Evolutionary conservation across 2,888 invertebrate species (phyloP), one percentile per base, ranked within the genome.

Genomic region (Eupithecia tripunctaria): DNA sequence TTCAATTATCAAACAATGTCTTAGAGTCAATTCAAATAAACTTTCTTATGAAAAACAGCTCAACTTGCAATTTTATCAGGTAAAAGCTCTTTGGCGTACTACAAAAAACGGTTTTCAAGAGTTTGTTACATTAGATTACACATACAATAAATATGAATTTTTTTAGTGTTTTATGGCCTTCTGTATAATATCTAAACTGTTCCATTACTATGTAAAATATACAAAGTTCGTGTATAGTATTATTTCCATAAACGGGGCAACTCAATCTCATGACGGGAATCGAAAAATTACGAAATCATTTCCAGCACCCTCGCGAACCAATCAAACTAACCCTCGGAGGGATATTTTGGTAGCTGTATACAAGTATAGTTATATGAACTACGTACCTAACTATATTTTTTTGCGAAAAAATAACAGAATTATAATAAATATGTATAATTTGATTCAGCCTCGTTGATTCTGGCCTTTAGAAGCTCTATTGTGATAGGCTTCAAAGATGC

Each of bases 231-330:
- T n/a, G n/a, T 56, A 25, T 43, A 66, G 27, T 41, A 25, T 36
- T 65, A 70, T 56, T 43, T 32, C 43, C 32, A 25, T 64, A 64
- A 38, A n/a, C 21, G 21, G 3, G 5, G 38, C 18, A 56, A 41
- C 29, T 41, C 68, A 73, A 70, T 73, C 70, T 70, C 67, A 67
- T 70, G 47, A 70, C 59, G 70, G 62, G 47, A 73, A 73, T 73
- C 67, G 73, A 73, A 70, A 70, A 73, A 73, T 64, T 73, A 73
- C 70, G 70, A 67, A 73, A 73, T 73, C 63, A 73, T 73, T 73
- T 73, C 47, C 70, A 68, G 51, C 73, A 38, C 70, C 73, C 73
- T 73, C 70, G 67, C 73, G 67, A 65, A 73, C 67, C 73, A 73
- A 73, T 73, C 73, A 73, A 68, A 25, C 64, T 67, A 43, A 14